phyloP scores from a whole-genome alignment of 1,140 invertebrate genomes.

The Cryptotermes secundus region DNA sequence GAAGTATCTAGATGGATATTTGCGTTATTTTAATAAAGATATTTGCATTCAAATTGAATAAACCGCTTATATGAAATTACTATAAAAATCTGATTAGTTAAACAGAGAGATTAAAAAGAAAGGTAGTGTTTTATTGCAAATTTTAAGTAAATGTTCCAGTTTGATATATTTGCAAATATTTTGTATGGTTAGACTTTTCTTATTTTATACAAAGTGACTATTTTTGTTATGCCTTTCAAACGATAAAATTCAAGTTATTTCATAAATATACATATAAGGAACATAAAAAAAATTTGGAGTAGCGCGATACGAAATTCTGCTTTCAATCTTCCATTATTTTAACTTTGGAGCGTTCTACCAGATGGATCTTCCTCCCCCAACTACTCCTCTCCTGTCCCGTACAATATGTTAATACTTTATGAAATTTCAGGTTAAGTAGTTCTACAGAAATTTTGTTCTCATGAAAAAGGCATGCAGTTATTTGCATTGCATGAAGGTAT shows the following conservation, averaged over 20 bases:
- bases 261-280: conserved; percentile 4
- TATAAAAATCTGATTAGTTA: not conserved
- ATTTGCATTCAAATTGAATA: not conserved
- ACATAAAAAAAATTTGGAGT: not conserved
- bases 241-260: not conserved
- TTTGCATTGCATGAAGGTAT: conserved; percentile 16
- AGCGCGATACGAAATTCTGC: not conserved
- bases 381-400: not conserved
- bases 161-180: conserved; percentile 34
- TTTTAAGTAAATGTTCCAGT: conserved; percentile 30
- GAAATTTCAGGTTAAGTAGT: not conserved
- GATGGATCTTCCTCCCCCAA: not conserved
- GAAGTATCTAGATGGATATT: not conserved
- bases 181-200: conserved; percentile 31
- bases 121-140: conserved; percentile 28
- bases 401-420: not conserved
- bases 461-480: not conserved
- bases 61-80: not conserved
- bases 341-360: not conserved
- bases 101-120: not conserved
- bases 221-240: conserved; percentile 31
- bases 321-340: not conserved
- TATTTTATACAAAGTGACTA: conserved; percentile 31
- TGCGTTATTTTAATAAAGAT: not conserved
- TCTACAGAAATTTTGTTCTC: not conserved